Evolutionary conservation across 2,888 invertebrate species (phyloP), one percentile per base, ranked within the genome.

Genomic region (Phyllotreta striolata): DNA sequence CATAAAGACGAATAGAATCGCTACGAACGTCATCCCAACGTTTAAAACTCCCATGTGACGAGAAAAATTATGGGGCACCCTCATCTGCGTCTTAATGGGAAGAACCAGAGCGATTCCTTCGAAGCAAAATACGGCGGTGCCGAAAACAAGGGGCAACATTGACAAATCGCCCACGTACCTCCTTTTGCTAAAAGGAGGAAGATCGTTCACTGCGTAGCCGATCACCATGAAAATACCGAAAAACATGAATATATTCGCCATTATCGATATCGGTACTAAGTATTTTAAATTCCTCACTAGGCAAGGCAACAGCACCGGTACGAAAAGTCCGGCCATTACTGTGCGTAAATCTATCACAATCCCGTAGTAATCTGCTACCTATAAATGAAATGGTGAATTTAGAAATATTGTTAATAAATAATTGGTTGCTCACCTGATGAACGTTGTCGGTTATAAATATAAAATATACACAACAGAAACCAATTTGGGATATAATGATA

Each of bases 391-490:
- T 24, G 24, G 4, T n/a, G 24, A 4, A 24, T 24, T 3, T 24
- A 46, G 92, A 86, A 55, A 93, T 89, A 43, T 12, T 43, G 43
- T 7, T 43, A 43, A 43, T 12, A 12, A 24, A n/a, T n/a, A n/a
- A 24, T 24, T 24, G 4, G 24, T 24, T 43, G 6, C 43, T 79
- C 76, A 91, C 92, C 87, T 90, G 87, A 81, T 91, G 85, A 66
- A 93, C 79, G 79, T 94, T 96, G 66, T 89, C 88, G 7, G 95
- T 91, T 70, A 97, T 91, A 80, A 98, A 97, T n/a, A 97, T 92
- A 75, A 96, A 92, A 82, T 98, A 98, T 38, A 97, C 92, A 80
- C 96, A 96, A 81, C 98, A 98, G 84, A 98, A 97, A 63, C 98
- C 98, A 67, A 98, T 84, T 83, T 98, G 98, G 9, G 97, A 97